A percentile compares a stretch with the other conserved stretches of the same genome.
Evolutionary conservation across 2,888 invertebrate genomes (phyloP).

Genomic region (Dorcus hopei): DNA sequence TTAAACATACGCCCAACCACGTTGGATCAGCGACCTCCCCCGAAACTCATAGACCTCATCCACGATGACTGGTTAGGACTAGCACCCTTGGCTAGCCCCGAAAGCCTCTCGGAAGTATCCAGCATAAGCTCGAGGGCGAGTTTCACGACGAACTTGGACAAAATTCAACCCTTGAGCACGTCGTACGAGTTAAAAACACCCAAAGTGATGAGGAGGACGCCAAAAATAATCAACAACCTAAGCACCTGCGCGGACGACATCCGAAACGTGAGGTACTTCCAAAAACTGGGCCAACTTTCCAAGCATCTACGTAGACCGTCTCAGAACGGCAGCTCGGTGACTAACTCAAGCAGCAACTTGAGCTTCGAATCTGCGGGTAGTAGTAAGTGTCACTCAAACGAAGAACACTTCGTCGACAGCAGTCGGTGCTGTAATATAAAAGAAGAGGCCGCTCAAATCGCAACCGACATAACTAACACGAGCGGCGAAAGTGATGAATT

Average conservation of each 20-base stretch:
- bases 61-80: constrained; percentile 66
- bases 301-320: constrained; percentile 46
- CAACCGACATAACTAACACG: constrained; percentile 13
- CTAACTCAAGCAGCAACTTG: constrained; percentile 50
- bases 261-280: constrained; percentile 50
- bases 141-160: constrained; percentile 50
- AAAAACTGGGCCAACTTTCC: constrained; percentile 48
- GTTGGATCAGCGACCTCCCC: constrained; percentile 10
- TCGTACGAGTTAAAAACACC: constrained; percentile 54
- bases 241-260: constrained; percentile 66
- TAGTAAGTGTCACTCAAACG: constrained; percentile 36
- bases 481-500: constrained; percentile 46
- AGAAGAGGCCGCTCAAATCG: constrained; percentile 27
- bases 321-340: constrained; percentile 32
- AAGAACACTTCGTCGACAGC: constrained; percentile 26
- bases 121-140: constrained; percentile 70
- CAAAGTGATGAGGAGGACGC: constrained; percentile 61
- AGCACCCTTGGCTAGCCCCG: constrained; percentile 79
- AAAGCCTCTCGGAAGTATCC: constrained; percentile 78
- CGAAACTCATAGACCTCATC: constrained; percentile 51
- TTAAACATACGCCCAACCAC: constrained; percentile 19
- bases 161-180: constrained; percentile 22
- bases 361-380: constrained; percentile 54
- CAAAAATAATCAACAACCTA: constrained; percentile 63
- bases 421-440: constrained; percentile 33